phyloP scores from a whole-genome alignment of 2,797 vertebrate genomes.

The Urophycis tenuis region DNA sequence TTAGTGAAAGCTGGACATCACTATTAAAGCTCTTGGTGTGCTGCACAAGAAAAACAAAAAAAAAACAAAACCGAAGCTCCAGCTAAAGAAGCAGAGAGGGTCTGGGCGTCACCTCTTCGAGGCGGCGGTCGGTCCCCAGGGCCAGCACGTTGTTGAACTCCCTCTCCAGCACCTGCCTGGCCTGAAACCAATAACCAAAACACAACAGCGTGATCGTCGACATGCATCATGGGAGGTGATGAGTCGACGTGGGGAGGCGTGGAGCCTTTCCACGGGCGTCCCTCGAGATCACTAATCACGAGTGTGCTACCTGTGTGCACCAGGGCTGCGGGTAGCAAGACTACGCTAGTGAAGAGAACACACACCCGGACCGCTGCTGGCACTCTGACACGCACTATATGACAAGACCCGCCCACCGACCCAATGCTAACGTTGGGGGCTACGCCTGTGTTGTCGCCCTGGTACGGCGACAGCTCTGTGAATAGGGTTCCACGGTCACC shows the following conservation, averaged over 20 bases:
- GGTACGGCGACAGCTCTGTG: too few relatives aligned
- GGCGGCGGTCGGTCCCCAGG: conserved; percentile 85
- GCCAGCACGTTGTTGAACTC: conserved; percentile 94
- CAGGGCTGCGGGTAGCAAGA: background rate
- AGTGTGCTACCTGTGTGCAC: too few relatives aligned
- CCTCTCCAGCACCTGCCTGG: conserved; percentile 91
- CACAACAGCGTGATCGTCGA: background rate
- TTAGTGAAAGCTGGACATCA: too few relatives aligned
- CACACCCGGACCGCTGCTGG: too few relatives aligned
- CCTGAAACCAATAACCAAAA: conserved; percentile 62
- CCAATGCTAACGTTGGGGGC: background rate
- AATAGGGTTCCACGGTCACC: too few relatives aligned
- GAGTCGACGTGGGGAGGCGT: background rate
- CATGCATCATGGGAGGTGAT: too few relatives aligned
- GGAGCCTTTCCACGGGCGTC: too few relatives aligned
- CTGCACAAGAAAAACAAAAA: background rate
- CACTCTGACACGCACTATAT: too few relatives aligned
- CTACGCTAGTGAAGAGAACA: background rate
- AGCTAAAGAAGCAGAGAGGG: conserved; percentile 5
- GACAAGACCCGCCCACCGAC: too few relatives aligned
- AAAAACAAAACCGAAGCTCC: conserved; percentile 9
- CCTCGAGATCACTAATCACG: background rate
- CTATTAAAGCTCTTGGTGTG: too few relatives aligned
- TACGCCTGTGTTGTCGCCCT: background rate
- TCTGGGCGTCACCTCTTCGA: conserved; percentile 79